Evolutionary conservation across 2,797 vertebrate species (phyloP).

Genomic region (Chromis chromis): DNA sequence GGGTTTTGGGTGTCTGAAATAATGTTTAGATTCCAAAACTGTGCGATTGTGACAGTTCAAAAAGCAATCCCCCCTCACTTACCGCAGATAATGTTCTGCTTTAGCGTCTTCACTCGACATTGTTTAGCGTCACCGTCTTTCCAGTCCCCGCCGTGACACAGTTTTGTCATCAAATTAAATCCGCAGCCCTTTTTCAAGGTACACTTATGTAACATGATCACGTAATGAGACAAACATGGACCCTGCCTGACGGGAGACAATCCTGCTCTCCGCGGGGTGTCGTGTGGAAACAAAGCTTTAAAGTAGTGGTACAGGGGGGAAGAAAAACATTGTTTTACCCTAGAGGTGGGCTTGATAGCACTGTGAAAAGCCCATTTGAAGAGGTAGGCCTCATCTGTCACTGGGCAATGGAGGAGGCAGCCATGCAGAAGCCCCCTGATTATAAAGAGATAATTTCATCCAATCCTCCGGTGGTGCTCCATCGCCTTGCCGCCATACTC

Average conservation of each 20-base stretch:
- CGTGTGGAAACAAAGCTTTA: constrained; percentile 67
- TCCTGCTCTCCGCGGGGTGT: constrained; percentile 55
- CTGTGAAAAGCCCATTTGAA: constrained; percentile 78
- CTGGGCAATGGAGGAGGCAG: constrained; percentile 79
- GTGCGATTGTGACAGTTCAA: constrained; percentile 60
- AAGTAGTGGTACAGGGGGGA: constrained; percentile 69
- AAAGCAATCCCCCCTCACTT: constrained; percentile 49
- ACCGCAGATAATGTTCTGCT: constrained; percentile 37
- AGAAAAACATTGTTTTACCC: constrained; percentile 81
- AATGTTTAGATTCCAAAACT: constrained; percentile 59
- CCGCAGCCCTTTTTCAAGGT: constrained; percentile 53
- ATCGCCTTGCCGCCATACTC: constrained; percentile 76
- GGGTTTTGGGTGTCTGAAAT: constrained; percentile 44
- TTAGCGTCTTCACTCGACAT: constrained; percentile 42
- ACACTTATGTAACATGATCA: constrained; percentile 64
- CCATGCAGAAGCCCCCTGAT: constrained; percentile 82
- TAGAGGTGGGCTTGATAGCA: constrained; percentile 74
- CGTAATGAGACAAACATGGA: constrained; percentile 67
- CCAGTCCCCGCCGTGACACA: constrained; percentile 21
- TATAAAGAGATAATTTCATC: constrained; percentile 85
- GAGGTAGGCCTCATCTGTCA: constrained; percentile 81
- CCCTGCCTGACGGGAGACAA: constrained; percentile 49
- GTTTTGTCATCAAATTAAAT: constrained; percentile 67
- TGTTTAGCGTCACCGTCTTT: constrained; percentile 42
- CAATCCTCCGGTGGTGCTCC: constrained; percentile 78